Evolutionary conservation across 1,140 invertebrate genomes (phyloP), one percentile per base, ranked within the genome.

Genomic region (Drosophila watanabei): DNA sequence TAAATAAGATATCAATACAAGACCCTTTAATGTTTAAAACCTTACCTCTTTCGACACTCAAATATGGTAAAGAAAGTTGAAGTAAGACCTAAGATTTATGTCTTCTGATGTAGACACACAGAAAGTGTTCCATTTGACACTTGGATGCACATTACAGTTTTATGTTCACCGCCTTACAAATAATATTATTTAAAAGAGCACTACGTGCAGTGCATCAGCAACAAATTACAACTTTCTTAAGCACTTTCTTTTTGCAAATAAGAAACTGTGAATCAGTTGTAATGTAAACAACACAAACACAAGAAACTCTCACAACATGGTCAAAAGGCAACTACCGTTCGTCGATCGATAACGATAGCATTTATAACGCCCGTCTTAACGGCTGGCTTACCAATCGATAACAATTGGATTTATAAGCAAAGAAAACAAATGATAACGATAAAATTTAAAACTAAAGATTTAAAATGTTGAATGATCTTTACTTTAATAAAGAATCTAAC

Each of bases 201-300:
- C 5, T 54, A 33, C 35, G 16, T 61, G 18, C n/a, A 6, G n/a
- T 18, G 51, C 4, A 41, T 24, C 13, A 13, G 5, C 32, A 43
- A 37, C 18, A 43, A 59, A 61, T 11, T 14, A 43, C n/a, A 52
- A 57, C 58, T 79, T 79, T 71, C 54, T 52, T 79, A 28, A 45
- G 75, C 65, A 79, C 75, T 79, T 79, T 79, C 76, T 79, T 71
- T 79, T 79, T 39, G 51, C 46, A 37, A 61, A 58, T 37, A 58
- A 75, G 49, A 35, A 39, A 61, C 57, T 51, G 59, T 73, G 54
- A 73, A 73, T 73, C 58, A 71, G 58, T 45, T 63, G 57, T 49
- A 79, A 71, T 52, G 76, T 79, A 79, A 79, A 72, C 75, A 76
- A 78, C 73, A 33, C 46, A 58, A 57, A 39, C 8, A 10, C 20